A percentile compares a stretch with the other conserved stretches of the same genome.
Conservation (phyloP, 1,140 invertebrate genomes). For the Pissodes strobi region DNA sequence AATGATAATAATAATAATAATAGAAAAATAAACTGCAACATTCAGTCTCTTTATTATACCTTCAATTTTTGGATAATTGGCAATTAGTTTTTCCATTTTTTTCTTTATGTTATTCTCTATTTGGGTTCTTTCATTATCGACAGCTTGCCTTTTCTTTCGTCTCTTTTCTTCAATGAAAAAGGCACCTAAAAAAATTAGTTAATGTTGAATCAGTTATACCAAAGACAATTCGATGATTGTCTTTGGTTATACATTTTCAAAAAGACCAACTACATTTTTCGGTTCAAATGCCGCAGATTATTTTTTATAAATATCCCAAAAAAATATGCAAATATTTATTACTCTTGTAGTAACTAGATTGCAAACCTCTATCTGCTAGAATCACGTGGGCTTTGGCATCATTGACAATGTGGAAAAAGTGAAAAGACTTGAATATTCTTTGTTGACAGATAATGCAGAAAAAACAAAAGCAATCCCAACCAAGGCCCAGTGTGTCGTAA, state of each 20-base stretch:
- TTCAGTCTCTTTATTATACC: neutral
- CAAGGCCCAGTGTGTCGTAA: neutral
- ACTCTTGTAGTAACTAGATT: too few relatives aligned
- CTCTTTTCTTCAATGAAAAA: constrained; percentile 6
- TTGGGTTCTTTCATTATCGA: neutral
- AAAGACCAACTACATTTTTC: too few relatives aligned
- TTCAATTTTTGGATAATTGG: neutral
- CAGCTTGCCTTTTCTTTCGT: neutral
- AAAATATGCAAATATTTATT: too few relatives aligned
- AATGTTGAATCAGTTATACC: too few relatives aligned
- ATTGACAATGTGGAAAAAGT: constrained; percentile 28
- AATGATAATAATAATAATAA: too few relatives aligned
- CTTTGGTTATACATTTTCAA: too few relatives aligned
- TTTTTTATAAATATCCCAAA: too few relatives aligned
- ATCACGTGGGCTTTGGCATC: constrained; percentile 19
- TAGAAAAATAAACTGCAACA: neutral
- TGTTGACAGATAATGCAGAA: constrained; percentile 23
- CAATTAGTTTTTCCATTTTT: constrained; percentile 11
- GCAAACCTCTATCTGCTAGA: constrained; percentile 19
- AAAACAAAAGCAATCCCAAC: constrained; percentile 20
- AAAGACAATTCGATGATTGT: too few relatives aligned
- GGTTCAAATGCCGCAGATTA: too few relatives aligned
- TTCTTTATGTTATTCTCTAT: constrained; percentile 17
- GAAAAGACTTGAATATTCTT: constrained; percentile 21
- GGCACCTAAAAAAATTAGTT: too few relatives aligned